Conservation (phyloP, 2,113 vertebrate genomes). For the Petrocephalus zakoni region DNA sequence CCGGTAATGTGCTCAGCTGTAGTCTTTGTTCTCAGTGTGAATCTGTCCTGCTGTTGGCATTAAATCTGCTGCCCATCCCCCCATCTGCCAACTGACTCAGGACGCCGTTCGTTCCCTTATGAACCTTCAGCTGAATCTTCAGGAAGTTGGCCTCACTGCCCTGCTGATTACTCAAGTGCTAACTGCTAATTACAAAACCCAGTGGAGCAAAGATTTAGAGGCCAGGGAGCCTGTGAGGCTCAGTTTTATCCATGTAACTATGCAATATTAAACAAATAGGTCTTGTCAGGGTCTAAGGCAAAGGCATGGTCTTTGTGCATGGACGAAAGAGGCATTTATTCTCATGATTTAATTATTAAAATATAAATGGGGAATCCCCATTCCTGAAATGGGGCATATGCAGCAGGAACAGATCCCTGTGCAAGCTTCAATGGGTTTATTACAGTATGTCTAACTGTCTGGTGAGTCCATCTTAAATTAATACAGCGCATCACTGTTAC, state of each 20-base stretch:
- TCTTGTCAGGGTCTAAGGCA: background rate
- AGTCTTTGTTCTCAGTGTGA: background rate
- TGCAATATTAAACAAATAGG: background rate
- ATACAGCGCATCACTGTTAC: background rate
- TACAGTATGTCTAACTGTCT: background rate
- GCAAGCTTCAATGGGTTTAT: background rate
- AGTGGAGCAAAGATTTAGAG: background rate
- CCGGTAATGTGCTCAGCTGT: background rate
- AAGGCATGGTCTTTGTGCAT: background rate
- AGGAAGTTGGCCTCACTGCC: background rate
- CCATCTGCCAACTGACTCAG: background rate
- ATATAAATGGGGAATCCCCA: background rate
- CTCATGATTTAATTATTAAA: background rate
- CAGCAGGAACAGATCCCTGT: background rate
- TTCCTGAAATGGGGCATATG: background rate
- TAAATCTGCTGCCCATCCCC: background rate
- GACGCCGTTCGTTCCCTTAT: background rate
- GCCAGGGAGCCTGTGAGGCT: background rate
- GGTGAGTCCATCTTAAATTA: background rate
- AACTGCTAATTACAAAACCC: conserved; percentile 1
- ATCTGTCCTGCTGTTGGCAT: background rate
- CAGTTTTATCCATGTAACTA: background rate
- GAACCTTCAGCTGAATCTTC: background rate
- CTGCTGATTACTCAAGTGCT: background rate
- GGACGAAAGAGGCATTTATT: background rate